These are phyloP conservation scores for Leptinotarsa haldemani DNA, from an alignment of 2,888 invertebrate species.

Conservation along the genomic window DNA sequence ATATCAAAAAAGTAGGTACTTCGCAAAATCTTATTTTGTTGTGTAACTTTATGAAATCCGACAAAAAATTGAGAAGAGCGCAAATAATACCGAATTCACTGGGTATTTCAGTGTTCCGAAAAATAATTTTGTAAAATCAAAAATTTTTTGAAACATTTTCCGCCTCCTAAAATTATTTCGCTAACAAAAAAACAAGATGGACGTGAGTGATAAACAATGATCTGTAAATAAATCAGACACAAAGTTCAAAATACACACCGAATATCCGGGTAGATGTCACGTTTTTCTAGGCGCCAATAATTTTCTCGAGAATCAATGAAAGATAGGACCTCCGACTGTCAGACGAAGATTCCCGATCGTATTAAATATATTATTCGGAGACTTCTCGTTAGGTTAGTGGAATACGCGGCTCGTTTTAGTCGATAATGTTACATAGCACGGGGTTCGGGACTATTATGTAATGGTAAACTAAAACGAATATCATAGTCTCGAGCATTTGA, in stretches of 20 bases:
- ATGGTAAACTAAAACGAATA: conserved; percentile 33
- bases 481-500: conserved; percentile 27
- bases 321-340: conserved; percentile 24
- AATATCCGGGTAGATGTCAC: not conserved
- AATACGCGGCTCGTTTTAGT: conserved; percentile 49
- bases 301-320: conserved; percentile 36
- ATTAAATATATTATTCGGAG: conserved; percentile 49
- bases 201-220: not conserved
- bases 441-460: conserved; percentile 43
- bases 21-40: not conserved
- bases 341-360: conserved; percentile 45
- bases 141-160: not conserved
- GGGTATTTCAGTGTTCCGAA: too few species aligned
- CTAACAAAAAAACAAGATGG: conserved; percentile 1
- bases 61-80: not conserved
- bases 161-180: not conserved
- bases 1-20: too few species aligned
- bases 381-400: conserved; percentile 47
- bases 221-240: not conserved
- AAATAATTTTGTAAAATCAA: too few species aligned
- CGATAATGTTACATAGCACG: conserved; percentile 55
- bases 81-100: too few species aligned
- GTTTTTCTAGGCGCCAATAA: not conserved
- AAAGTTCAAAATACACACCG: not conserved
- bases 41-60: not conserved